Conservation (phyloP, 2,888 invertebrate species). For the Meghimatium bilineatum region DNA sequence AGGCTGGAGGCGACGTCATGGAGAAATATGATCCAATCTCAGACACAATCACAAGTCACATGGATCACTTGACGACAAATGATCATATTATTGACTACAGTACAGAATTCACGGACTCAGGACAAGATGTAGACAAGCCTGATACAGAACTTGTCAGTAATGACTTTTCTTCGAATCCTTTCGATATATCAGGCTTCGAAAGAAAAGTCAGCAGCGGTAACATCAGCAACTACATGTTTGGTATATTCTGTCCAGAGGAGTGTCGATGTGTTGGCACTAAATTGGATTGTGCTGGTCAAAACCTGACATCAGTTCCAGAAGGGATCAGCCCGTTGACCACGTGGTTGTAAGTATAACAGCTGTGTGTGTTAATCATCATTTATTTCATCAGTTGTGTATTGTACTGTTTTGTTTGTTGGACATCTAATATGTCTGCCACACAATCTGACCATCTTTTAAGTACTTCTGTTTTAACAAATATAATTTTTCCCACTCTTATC, state of each 20-base stretch:
- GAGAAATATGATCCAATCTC: conserved; percentile 5
- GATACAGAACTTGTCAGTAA: background rate
- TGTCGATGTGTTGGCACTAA: conserved; percentile 43
- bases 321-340: conserved; percentile 45
- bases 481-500: no score
- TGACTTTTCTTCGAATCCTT: background rate
- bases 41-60: background rate
- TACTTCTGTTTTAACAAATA: no score
- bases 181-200: no score
- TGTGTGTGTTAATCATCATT: background rate
- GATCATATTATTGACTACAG: background rate
- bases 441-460: no score
- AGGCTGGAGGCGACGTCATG: background rate
- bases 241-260: conserved; percentile 42
- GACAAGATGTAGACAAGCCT: background rate
- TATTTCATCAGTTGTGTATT: no score
- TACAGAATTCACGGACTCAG: background rate
- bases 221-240: background rate
- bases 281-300: conserved; percentile 51
- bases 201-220: background rate
- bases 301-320: conserved; percentile 43
- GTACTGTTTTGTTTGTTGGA: no score
- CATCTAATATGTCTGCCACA: no score
- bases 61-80: no score
- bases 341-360: conserved; percentile 41